A percentile compares a stretch with the other conserved stretches of the same genome.
Evolutionary conservation across 2,888 invertebrate species (phyloP).

Genomic region (Galerucella calmariensis): DNA sequence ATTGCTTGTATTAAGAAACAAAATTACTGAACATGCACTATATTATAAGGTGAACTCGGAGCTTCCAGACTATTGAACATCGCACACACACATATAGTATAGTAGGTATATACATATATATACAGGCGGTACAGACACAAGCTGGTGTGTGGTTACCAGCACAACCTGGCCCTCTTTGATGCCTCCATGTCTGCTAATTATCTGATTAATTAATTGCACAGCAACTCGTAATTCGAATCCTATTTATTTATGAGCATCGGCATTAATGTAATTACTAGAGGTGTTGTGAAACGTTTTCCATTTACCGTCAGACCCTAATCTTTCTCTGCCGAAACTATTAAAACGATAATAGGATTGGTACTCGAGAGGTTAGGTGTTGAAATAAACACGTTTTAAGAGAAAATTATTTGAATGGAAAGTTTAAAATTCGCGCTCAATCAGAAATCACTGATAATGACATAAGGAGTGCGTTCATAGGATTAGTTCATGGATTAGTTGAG

Average conservation of each 20-base stretch:
- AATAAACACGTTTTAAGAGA: background rate
- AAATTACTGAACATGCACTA: too few species aligned
- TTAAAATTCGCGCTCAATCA: too few species aligned
- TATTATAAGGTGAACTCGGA: too few species aligned
- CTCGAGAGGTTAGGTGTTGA: slow-evolving; percentile 32
- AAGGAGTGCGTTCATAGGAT: too few species aligned
- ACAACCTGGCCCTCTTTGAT: slow-evolving; percentile 60
- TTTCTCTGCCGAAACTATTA: slow-evolving; percentile 36
- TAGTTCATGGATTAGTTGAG: too few species aligned
- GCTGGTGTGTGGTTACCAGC: slow-evolving; percentile 43
- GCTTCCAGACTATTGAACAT: slow-evolving; percentile 6
- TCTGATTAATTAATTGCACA: slow-evolving; percentile 66
- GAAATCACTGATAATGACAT: too few species aligned
- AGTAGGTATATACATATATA: slow-evolving; percentile 1
- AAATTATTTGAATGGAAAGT: too few species aligned
- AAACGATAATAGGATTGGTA: slow-evolving; percentile 34
- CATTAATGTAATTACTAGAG: slow-evolving; percentile 63
- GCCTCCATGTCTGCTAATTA: slow-evolving; percentile 64
- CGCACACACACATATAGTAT: background rate
- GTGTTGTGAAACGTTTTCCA: slow-evolving; percentile 55
- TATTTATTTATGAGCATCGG: slow-evolving; percentile 64
- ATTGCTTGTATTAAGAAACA: too few species aligned
- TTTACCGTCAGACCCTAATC: slow-evolving; percentile 37
- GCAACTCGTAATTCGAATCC: slow-evolving; percentile 63
- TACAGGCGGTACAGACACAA: slow-evolving; percentile 15